phyloP scores from a whole-genome alignment of 2,888 invertebrate species.

The Lasioglossum oenotherae region DNA sequence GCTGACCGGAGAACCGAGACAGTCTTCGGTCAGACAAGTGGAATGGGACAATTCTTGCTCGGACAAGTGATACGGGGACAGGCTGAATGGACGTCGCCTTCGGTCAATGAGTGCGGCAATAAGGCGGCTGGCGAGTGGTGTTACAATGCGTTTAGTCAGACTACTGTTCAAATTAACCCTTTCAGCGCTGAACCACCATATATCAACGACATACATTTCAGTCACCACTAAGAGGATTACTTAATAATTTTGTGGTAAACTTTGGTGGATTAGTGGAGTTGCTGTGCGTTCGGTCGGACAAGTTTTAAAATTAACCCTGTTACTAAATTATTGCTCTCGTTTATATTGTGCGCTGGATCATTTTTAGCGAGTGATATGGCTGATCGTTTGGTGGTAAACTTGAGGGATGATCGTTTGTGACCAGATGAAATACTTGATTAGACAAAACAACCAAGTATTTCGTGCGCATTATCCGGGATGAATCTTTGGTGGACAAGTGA shows the following conservation, averaged over 20 bases:
- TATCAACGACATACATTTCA: not conserved
- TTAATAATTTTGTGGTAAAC: no score
- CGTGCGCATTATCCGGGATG: no score
- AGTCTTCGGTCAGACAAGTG: constrained; percentile 5
- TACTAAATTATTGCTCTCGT: not conserved
- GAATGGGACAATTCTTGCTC: not conserved
- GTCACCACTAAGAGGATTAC: not conserved
- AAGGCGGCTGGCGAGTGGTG: not conserved
- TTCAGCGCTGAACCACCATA: not conserved
- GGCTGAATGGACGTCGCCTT: constrained; percentile 5
- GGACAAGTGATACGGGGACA: not conserved
- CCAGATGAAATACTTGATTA: no score
- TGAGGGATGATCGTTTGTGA: no score
- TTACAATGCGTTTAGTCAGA: not conserved
- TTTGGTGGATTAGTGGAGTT: not conserved
- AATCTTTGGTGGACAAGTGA: no score
- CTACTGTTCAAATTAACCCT: not conserved
- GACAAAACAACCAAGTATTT: no score
- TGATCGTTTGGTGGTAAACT: no score
- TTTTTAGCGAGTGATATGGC: no score
- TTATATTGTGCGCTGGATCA: no score
- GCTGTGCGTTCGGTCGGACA: not conserved
- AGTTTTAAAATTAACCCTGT: not conserved
- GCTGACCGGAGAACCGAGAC: not conserved
- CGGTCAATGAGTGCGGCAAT: not conserved